Evolutionary conservation across 2,888 invertebrate genomes (phyloP).

Genomic region (Polia nebulosa): DNA sequence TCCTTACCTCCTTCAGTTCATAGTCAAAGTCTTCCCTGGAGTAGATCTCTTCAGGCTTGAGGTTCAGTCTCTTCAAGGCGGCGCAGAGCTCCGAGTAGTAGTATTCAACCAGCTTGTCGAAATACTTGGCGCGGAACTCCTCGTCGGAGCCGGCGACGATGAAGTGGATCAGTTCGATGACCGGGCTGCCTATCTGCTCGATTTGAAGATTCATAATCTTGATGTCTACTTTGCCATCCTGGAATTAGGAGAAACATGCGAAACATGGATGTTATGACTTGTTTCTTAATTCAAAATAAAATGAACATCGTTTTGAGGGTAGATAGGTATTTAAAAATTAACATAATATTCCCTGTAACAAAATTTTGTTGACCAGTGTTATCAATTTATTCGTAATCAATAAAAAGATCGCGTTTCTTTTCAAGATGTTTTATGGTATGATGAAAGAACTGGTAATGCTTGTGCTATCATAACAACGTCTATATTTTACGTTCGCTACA

Average conservation of each 20-base stretch:
- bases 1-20: conserved; percentile 72
- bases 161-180: conserved; percentile 80
- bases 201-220: conserved; percentile 81
- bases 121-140: conserved; percentile 74
- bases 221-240: conserved; percentile 66
- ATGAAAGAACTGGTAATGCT: no score
- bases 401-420: no score
- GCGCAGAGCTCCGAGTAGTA: conserved; percentile 71
- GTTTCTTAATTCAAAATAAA: background rate
- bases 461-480: no score
- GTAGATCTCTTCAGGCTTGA: conserved; percentile 73
- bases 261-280: background rate
- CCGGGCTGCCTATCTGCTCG: conserved; percentile 73
- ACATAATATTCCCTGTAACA: no score
- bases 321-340: no score
- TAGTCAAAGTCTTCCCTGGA: conserved; percentile 74
- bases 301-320: no score
- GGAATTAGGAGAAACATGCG: background rate
- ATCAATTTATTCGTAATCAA: no score
- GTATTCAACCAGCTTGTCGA: conserved; percentile 65
- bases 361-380: no score
- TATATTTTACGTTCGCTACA: no score
- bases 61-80: conserved; percentile 68
- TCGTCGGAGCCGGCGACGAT: conserved; percentile 79
- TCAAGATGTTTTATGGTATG: no score